Base-by-base conservation (phyloP, 92 coral and sea anemone species). In the Porites cylindrica region DNA sequence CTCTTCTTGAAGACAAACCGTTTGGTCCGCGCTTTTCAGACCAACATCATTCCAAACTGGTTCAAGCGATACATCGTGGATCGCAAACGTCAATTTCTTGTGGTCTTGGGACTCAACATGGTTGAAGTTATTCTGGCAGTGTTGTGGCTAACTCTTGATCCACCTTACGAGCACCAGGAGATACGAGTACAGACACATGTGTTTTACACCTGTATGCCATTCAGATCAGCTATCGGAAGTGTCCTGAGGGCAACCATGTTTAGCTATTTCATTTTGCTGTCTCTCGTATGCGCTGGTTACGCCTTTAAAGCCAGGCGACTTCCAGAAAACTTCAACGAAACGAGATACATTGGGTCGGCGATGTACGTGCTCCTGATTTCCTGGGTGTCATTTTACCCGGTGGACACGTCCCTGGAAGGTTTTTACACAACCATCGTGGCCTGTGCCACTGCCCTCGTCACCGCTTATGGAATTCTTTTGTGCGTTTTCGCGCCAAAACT, bases 1-100 rank as follows among this genome's bases (percentile, higher is more conserved):
- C 82, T 94, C 62, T 91, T 80, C 80, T 91, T 94, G 59, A 94
- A 94, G 85, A 94, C 94, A 23, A 91, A 91, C 84, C 84, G 94
- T 6, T 81, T 94, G 9, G 93, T 86, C 50, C 94, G 93, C 69
- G 96, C 96, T 8, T 94, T 94, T 53, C 96, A 94, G 77, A 82
- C 79, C 3, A 59, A 82, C 23, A 32, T 83, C 1, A 88, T 88
- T 38, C 91, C 91, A 2, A 69, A 56, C 32, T 88, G 91, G 91
- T 88, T 84, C 52, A 88, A 60, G 29, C 79, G 61, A 11, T 88
- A 82, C 61, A 66, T 88, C 18, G 63, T 88, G 51, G 91, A 85
- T 29, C 91, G 84, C 56, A 88, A 58, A 60, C 84, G 91, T 17
- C 91, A 88, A 60, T 85, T 88, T 10, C 79, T 83, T 29, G 88